Conservation (phyloP, 2,113 vertebrate genomes). For the Pionites leucogaster region DNA sequence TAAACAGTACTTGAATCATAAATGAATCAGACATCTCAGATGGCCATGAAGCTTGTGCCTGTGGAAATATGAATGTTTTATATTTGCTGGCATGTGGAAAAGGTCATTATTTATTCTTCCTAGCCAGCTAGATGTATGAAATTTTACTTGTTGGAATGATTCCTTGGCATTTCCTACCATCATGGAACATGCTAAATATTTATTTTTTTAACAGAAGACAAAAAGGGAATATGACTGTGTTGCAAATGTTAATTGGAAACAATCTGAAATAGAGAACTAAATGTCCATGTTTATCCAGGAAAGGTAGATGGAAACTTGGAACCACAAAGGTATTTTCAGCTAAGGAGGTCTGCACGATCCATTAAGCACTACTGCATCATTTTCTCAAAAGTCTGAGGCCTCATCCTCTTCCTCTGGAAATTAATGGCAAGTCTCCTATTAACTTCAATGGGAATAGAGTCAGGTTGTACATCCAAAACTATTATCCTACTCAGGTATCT, state of each 20-base stretch:
- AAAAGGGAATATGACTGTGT: conserved; percentile 45
- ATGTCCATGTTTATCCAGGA: conserved; percentile 71
- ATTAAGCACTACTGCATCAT: conserved; percentile 31
- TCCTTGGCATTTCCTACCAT: conserved; percentile 66
- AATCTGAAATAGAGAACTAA: conserved; percentile 61
- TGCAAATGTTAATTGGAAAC: conserved; percentile 71
- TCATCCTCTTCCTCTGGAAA: conserved; percentile 37
- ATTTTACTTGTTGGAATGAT: conserved; percentile 61
- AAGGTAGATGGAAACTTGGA: conserved; percentile 73
- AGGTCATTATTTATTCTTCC: conserved; percentile 57
- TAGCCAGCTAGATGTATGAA: conserved; percentile 54
- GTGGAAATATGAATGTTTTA: conserved; percentile 42
- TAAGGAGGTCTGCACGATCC: conserved; percentile 58
- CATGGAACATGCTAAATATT: conserved; percentile 68
- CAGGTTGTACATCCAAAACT: not conserved
- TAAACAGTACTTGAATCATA: conserved; percentile 26
- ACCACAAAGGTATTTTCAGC: conserved; percentile 55
- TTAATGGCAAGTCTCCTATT: conserved; percentile 7
- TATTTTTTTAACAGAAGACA: conserved; percentile 65
- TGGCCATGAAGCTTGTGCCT: conserved; percentile 29
- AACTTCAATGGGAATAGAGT: not conserved
- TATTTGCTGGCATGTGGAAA: conserved; percentile 56
- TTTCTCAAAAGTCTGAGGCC: conserved; percentile 3
- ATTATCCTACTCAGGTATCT: not conserved
- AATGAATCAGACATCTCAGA: conserved; percentile 40